Evolutionary conservation across 2,888 invertebrate genomes (phyloP), one percentile per base, ranked within the genome.

Genomic region (Ectemnius continuus): DNA sequence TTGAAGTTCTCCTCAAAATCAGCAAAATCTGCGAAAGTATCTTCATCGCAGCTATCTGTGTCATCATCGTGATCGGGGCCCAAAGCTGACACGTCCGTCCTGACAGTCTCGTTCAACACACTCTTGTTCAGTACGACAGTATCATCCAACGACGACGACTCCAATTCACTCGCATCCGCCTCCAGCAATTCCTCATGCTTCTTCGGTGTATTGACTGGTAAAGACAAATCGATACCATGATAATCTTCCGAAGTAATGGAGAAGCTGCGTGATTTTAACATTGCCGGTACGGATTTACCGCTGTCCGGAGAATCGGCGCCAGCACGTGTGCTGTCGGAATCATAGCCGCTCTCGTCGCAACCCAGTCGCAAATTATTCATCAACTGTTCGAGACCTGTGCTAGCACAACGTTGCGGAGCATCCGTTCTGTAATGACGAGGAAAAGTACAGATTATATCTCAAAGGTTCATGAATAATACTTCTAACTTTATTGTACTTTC

Each of bases 321-420:
- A 1, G 92, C 90, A 78, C 92, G 88, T 0, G 93, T 93, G 16
- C 93, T 93, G 85, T 94, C 94, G 59, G 93, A 93, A 75, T 93
- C 93, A 83, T 94, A 94, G 16, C 93, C 94, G 83, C 93, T 93
- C 85, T 93, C 94, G 80, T 93, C 93, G 11, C 91, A 91, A 69
- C 89, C 90, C 4, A 91, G 74, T 60, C 89, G 86, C 46, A 92
- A 76, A 20, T 90, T 88, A 74, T 81, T 89, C 85, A 91, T 87
- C 18, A 91, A 81, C 20, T 90, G 89, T 58, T 90, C 90, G 46
- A 90, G 58, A 11, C 86, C 88, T 5, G 78, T 84, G 5, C 81
- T 69, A 0, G 78, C 71, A 8, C 23, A 78, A 61, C 80, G 62
- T 45, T 83, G 70, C 14, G 81, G 58, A 52, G 70, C 60, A 78